Evolutionary conservation across 2,797 vertebrate species (phyloP).

Genomic region (Tamandua tetradactyla): DNA sequence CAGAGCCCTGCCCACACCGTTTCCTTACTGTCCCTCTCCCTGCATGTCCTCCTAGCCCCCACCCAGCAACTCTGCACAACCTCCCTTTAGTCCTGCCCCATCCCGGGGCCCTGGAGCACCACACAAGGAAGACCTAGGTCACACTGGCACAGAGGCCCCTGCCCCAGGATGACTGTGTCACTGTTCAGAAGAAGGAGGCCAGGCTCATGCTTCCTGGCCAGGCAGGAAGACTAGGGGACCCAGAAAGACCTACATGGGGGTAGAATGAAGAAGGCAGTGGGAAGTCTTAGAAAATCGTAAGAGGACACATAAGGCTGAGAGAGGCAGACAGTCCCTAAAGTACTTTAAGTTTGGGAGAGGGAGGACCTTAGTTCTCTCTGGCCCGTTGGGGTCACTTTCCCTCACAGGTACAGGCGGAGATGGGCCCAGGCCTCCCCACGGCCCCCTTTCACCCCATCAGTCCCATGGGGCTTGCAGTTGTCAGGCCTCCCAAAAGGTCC

Average conservation of each 20-base stretch:
- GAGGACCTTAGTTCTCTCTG: too few species aligned
- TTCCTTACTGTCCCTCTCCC: not conserved
- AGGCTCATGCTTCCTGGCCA: too few species aligned
- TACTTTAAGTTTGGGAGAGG: too few species aligned
- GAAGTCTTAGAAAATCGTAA: not conserved
- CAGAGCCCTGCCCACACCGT: not conserved
- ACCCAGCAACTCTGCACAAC: not conserved
- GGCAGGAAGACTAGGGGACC: not conserved
- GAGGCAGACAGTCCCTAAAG: too few species aligned
- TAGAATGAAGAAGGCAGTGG: not conserved
- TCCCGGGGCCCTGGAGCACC: not conserved
- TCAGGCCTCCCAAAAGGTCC: too few species aligned
- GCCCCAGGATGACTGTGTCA: not conserved
- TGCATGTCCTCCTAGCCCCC: not conserved
- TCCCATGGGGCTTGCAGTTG: too few species aligned
- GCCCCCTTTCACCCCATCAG: too few species aligned
- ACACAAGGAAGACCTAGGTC: not conserved
- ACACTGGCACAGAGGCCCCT: not conserved
- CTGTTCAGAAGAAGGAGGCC: not conserved
- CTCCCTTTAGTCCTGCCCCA: too few species aligned
- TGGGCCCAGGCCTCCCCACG: too few species aligned
- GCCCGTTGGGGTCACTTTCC: too few species aligned
- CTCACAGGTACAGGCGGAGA: too few species aligned
- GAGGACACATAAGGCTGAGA: not conserved
- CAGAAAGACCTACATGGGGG: not conserved